Evolutionary conservation across 2,113 vertebrate genomes (phyloP).

Genomic region (Chinchilla lanigera): DNA sequence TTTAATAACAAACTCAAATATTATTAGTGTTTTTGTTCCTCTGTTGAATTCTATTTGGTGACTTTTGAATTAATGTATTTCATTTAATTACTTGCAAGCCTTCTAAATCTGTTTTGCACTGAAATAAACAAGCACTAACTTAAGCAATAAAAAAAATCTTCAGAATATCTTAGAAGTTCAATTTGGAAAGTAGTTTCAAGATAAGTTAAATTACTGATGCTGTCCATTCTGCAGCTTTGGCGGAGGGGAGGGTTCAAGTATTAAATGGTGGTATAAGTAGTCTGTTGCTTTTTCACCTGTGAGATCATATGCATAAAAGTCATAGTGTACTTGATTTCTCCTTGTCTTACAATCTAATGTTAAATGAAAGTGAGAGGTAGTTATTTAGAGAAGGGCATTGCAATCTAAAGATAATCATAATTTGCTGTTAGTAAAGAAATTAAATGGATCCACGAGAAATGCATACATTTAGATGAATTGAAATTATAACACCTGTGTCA

Average conservation of each 20-base stretch:
- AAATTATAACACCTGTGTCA: not conserved
- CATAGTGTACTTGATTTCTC: not conserved
- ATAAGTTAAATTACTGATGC: not conserved
- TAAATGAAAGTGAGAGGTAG: not conserved
- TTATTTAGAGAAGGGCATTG: not conserved
- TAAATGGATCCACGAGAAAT: not conserved
- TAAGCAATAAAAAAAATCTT: not conserved
- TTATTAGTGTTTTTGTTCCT: not conserved
- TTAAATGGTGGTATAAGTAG: not conserved
- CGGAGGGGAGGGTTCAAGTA: not conserved
- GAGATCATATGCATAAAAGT: not conserved
- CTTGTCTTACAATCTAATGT: not conserved
- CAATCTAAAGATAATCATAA: not conserved
- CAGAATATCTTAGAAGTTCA: not conserved
- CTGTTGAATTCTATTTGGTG: not conserved
- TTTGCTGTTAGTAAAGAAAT: not conserved
- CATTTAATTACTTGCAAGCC: not conserved
- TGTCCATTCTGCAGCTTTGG: not conserved
- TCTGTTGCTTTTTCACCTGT: not conserved
- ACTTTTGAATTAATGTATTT: not conserved
- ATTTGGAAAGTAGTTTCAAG: not conserved
- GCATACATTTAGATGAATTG: not conserved
- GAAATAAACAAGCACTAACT: constrained; percentile 3
- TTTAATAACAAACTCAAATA: not conserved
- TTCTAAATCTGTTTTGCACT: not conserved